Conservation (phyloP, 2,888 invertebrate genomes). For the Eupeodes latifasciatus region DNA sequence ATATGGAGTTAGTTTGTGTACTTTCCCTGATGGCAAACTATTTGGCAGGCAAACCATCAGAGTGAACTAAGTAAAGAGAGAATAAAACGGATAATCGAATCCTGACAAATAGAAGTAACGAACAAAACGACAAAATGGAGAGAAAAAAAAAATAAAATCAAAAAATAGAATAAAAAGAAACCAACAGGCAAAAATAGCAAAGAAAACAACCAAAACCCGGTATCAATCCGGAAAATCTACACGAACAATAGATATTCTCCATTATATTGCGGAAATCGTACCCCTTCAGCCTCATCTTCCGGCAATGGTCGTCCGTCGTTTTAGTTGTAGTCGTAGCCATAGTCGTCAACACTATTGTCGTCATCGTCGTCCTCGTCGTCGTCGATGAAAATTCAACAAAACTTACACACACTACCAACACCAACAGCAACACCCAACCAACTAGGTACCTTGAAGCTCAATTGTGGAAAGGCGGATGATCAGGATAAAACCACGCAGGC, state of each 20-base stretch:
- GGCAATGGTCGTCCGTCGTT: constrained; percentile 11
- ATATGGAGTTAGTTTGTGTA: constrained; percentile 37
- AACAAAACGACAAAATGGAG: constrained; percentile 10
- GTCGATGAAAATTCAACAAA: constrained; percentile 48
- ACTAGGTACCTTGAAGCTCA: constrained; percentile 35
- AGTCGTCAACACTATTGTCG: background rate
- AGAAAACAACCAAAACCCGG: constrained; percentile 47
- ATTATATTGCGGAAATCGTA: constrained; percentile 70
- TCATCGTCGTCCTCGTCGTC: constrained; percentile 5
- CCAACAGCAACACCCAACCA: background rate
- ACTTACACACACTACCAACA: constrained; percentile 27
- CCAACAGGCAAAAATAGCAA: constrained; percentile 35
- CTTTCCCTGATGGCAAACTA: constrained; percentile 55
- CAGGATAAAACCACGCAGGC: constrained; percentile 53
- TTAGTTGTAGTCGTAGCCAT: background rate
- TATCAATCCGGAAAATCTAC: constrained; percentile 75
- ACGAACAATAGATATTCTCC: constrained; percentile 71
- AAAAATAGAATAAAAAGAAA: background rate
- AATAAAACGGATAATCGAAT: constrained; percentile 68
- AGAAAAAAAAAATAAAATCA: background rate
- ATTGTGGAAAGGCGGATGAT: constrained; percentile 54
- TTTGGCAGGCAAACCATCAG: constrained; percentile 56
- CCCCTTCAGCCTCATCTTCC: constrained; percentile 31
- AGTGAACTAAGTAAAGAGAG: constrained; percentile 31
- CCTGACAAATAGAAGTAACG: constrained; percentile 68